Evolutionary conservation across 2,888 invertebrate genomes (phyloP), one percentile per base, ranked within the genome.

Genomic region (Theodoxus fluviatilis): DNA sequence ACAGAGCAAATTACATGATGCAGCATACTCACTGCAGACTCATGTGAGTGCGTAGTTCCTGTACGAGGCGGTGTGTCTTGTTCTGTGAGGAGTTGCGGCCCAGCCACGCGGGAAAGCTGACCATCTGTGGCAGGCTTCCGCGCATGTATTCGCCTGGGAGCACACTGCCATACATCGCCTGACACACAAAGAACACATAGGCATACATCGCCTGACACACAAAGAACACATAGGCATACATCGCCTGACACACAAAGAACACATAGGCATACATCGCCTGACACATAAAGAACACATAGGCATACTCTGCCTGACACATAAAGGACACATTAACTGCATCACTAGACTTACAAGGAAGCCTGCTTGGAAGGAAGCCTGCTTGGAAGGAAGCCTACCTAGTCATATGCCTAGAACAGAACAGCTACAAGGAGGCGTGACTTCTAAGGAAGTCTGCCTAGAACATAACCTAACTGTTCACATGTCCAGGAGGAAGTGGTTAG

Each of bases 41-140:
- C 71, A 94, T 94, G 82, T 98, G 98, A n/a, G 92, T 90, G 78
- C 94, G 92, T 67, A 97, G 89, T 86, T 96, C 95, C 86, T 93
- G 93, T 15, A 93, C 89, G 63, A 96, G 89, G 28, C 97, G 90
- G 61, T 92, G 91, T 84, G 93, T 92, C 89, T 98, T 98, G 75
- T 89, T 91, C 25, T 78, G 78, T 9, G 91, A 92, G 0, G 98
- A 98, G 89, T 97, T 95, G 88, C 95, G 95, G 0, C 99, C 99
- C 68, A 99, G 91, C 98, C 98, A 99, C 49, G 91, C 89, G 1
- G 99, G 99, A 87, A 99, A 99, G 83, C 93, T 92, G 28, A 96
- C 93, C 89, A 93, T 93, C 0, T 91, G 92, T 0, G 90, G 89
- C 71, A 96, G 87, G 82, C 92, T 90, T 2, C 98, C 98, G 35